Evolutionary conservation across 2,113 vertebrate species (phyloP).

Genomic region (Microcebus ravelobensis): DNA sequence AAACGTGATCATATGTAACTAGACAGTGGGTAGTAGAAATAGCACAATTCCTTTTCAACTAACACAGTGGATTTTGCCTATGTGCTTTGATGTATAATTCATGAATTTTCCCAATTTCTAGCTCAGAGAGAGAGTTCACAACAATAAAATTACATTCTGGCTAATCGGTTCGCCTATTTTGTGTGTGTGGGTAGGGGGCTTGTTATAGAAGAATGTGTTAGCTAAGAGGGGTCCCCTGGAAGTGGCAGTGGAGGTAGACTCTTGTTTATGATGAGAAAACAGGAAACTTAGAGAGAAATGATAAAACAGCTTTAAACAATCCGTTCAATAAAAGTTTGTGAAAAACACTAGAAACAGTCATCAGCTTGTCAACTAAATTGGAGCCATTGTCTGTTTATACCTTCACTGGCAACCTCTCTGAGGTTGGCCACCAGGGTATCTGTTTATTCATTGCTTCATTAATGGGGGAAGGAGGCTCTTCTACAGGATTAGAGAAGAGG

Average conservation of each 20-base stretch:
- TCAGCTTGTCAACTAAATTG: neutral
- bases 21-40: conserved; percentile 33
- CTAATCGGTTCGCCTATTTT: neutral
- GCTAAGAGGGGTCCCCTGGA: neutral
- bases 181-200: neutral
- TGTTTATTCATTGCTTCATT: conserved; percentile 16
- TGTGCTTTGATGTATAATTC: conserved; percentile 66
- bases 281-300: neutral
- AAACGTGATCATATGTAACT: conserved; percentile 5
- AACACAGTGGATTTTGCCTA: conserved; percentile 35
- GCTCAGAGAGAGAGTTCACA: neutral
- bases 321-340: neutral
- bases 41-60: conserved; percentile 46
- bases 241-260: neutral
- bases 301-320: conserved; percentile 33
- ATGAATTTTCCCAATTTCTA: conserved; percentile 50
- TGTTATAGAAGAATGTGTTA: conserved; percentile 37
- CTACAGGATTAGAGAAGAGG: neutral
- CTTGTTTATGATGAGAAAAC: conserved; percentile 17
- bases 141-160: conserved; percentile 60
- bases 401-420: neutral
- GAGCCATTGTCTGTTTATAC: neutral
- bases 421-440: neutral
- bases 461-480: neutral
- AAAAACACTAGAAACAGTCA: neutral